Evolutionary conservation across 1,140 invertebrate species (phyloP), one percentile per base, ranked within the genome.

Genomic region (Glomeris maerens): DNA sequence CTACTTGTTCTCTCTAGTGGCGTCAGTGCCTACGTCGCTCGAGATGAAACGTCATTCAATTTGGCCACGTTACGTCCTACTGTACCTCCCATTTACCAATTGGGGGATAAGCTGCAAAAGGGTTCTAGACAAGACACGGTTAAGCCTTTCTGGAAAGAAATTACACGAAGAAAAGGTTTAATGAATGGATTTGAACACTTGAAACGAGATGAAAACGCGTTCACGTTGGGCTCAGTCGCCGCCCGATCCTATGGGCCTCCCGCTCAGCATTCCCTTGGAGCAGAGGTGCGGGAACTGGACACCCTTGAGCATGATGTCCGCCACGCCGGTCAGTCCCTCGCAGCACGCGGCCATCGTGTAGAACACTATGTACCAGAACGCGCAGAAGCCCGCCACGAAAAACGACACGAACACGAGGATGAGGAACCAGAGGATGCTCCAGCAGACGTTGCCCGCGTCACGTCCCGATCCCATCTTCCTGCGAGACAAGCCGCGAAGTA

Each of bases 371-470:
- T 84, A 87, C 53, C 78, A 70, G 36, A 74, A 71, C 2, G 83
- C 80, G 64, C 80, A 82, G 54, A 88, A 70, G 31, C 73, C 73
- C 13, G 80, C 83, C 23, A 86, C 67, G 63, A 78, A 78, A 61
- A 83, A 80, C 10, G 75, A 74, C 45, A 86, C 64, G 50, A 86
- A 74, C 55, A 85, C 73, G n/a, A 87, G 70, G 49, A 87, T 73
- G 4, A 87, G 57, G 1, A 85, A 70, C 84, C 84, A 88, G 49
- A 88, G 70, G 27, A 88, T 70, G 39, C 77, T 78, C 72, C 77
- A 81, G 10, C 81, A 17, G 20, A 42, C 20, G 40, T 25, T 25
- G 5, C 5, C 17, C 4, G 17, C 40, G 17, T 36, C 31, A 42
- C 5, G 20, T 5, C 40, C 40, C 25, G 4, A 4, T 5, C 40